Base-by-base conservation (phyloP, 2,797 vertebrate genomes). In the Gymnothorax reevesii region DNA sequence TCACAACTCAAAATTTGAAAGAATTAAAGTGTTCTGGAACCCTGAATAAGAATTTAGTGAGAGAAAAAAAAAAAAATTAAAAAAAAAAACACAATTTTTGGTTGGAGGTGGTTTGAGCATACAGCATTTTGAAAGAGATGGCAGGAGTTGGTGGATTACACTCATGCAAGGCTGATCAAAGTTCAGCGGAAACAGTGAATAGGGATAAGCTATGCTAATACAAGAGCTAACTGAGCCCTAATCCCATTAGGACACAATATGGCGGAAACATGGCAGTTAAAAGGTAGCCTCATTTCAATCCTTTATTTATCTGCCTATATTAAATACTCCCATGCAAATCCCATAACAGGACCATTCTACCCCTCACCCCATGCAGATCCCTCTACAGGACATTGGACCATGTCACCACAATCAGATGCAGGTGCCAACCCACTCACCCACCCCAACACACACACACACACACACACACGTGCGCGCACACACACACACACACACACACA, bases 181-280 rank as follows among this genome's bases (percentile, higher is more conserved):
- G 96, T 90, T 60, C 90, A 91, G 94, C 93, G 94, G 94, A 96
- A 96, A 95, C 93, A 92, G 94, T 93, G 95, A 96, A 96, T 95
- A 90, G 93, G 93, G 93, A 94, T 95, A 94, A 96, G 95, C 94
- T 95, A 97, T 97, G 96, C 96, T 96, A 96, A 97, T 96, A 94
- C 93, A 92, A 91, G 94, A 95, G 94, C 95, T 95, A 96, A 96
- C 95, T 96, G 94, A 96, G 96, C 95, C 95, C 96, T 97, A 97
- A 97, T 97, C 97, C 96, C 93, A 95, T 96, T 96, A 95, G 94
- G 95, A 96, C 95, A 96, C 95, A 95, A 95, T 94, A 95, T 95
- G 94, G 94, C 94, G 93, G 90, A 93, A 94, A 90, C 57, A 94
- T 94, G 93, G 92, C 91, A 93, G 83, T 87, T 77, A 82, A 95